phyloP scores from a whole-genome alignment of 2,113 vertebrate species.

The Monarcha castaneiventris region DNA sequence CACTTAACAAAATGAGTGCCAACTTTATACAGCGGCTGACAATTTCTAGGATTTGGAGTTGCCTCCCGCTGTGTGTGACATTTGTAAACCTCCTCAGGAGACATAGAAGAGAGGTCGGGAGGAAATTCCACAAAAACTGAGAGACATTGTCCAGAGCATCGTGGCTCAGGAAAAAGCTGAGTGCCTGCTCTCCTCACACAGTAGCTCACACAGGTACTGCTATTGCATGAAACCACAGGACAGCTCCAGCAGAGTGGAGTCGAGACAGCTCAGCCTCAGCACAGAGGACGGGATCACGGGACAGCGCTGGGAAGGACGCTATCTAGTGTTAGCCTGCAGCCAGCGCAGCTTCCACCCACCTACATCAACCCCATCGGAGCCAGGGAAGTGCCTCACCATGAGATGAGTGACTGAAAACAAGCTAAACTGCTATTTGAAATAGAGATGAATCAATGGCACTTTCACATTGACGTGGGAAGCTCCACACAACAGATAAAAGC shows the following conservation, averaged over 20 bases:
- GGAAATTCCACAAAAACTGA: not conserved
- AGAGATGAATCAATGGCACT: not conserved
- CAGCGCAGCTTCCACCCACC: not conserved
- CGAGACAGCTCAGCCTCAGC: rapidly evolving
- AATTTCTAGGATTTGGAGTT: not conserved
- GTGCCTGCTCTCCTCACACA: not conserved
- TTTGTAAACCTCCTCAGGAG: not conserved
- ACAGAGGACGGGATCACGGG: not conserved
- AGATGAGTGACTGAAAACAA: not conserved
- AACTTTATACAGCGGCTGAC: not conserved
- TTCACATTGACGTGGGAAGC: not conserved
- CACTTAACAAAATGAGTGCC: not conserved
- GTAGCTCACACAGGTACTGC: not conserved
- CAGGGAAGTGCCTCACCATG: rapidly evolving
- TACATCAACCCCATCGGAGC: not conserved
- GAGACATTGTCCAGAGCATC: not conserved
- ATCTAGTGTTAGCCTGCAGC: not conserved
- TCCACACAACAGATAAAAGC: not conserved
- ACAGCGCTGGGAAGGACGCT: not conserved
- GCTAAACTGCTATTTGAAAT: not conserved
- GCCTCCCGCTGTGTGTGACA: rapidly evolving
- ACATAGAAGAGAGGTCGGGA: not conserved
- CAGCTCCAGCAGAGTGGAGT: not conserved
- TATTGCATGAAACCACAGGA: rapidly evolving
- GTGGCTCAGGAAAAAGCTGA: not conserved